Base-by-base conservation (phyloP, 1,140 invertebrate genomes). In the Drosophila tropicalis region DNA sequence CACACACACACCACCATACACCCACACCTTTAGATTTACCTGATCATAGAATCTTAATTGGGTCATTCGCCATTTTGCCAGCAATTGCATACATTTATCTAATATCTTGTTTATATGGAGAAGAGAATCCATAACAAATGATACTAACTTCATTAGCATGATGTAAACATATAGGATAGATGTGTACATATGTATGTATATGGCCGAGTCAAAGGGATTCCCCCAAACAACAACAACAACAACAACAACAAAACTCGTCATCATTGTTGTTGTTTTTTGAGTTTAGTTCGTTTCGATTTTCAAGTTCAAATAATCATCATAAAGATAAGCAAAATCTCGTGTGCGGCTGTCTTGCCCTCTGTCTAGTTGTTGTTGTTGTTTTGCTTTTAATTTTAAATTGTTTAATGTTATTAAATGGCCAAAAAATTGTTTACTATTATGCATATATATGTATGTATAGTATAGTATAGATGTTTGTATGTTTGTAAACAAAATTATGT, bases 371-470 rank as follows among this genome's bases (percentile, higher is more conserved):
- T 67, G 34, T 58, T 32, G 72, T 79, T 87, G 84, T 89, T 87
- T 87, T 81, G 84, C 77, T 89, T 89, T 89, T 89, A 89, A 89
- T 89, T 89, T 89, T 47, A 63, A 89, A 89, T 51, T 89, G 84
- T 87, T 62, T 89, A 90, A 90, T 90, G 87, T 90, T 90, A 90
- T 90, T 90, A 90, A 90, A 90, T 90, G 81, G 83, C 78, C 80
- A 76, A 76, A 84, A 29, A 90, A 90, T 90, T 90, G 87, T 90
- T 90, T 90, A 90, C 87, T 90, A 90, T 81, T 76, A 85, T 90
- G 80, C 73, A 79, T 62, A 44, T n/a, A n/a, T n/a, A n/a, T n/a
- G n/a, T 2, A 4, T 25, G 22, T 58, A 41, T 58, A 51, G 44
- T 51, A 51, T 51, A 51, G 44, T 51, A 51, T 19, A 15, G 44